phyloP scores from a whole-genome alignment of 2,797 vertebrate genomes.

The Furcifer pardalis region DNA sequence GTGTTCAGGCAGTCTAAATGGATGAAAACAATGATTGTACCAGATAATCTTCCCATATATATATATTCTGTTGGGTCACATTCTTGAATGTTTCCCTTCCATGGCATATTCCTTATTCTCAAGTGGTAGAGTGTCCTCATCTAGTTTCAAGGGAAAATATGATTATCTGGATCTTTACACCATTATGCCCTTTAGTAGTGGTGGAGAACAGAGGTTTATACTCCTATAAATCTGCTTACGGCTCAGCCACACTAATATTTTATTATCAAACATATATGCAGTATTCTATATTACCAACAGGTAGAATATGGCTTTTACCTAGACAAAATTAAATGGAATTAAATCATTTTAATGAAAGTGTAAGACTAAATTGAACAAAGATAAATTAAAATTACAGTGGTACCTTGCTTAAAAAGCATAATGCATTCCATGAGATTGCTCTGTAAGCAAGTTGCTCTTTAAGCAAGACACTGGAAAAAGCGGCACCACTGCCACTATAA shows the following conservation, averaged over 20 bases:
- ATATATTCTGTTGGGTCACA: neutral
- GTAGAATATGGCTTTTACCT: neutral
- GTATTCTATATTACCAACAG: neutral
- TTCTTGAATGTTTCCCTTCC: neutral
- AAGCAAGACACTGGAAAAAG: too few relatives aligned
- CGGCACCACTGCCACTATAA: too few relatives aligned
- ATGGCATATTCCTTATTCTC: neutral
- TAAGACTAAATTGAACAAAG: neutral
- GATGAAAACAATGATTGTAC: too few relatives aligned
- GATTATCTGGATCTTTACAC: neutral
- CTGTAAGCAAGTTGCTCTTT: too few relatives aligned
- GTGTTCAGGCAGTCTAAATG: too few relatives aligned
- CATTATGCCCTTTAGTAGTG: neutral
- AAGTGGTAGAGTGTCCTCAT: too few relatives aligned
- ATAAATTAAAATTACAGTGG: neutral
- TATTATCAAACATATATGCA: conserved; percentile 9
- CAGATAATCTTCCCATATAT: too few relatives aligned
- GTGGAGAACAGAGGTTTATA: neutral
- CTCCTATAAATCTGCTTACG: neutral
- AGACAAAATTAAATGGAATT: conserved; percentile 2
- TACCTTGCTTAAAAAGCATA: too few relatives aligned
- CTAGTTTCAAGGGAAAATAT: neutral
- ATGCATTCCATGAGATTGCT: too few relatives aligned
- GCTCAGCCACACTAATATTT: neutral
- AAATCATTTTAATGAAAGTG: neutral